A percentile compares a stretch with the other conserved stretches of the same genome.
These are phyloP conservation scores for Oceanodroma leucorhoa DNA, from an alignment of 2,797 vertebrate species.

Conservation along the genomic window DNA sequence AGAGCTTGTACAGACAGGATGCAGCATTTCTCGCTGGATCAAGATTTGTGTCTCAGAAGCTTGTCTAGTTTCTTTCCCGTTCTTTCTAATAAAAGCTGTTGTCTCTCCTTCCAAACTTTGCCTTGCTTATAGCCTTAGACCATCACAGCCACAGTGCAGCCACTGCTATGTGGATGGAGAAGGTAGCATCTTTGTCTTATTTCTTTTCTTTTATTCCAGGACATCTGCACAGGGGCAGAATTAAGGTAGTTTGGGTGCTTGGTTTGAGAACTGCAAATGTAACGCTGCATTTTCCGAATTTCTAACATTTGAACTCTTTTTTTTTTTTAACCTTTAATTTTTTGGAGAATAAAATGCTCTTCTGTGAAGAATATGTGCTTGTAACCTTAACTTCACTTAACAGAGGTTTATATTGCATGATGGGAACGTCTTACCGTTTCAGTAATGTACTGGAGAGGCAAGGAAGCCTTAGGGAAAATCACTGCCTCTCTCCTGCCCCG, in stretches of 20 bases:
- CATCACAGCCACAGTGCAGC: background rate
- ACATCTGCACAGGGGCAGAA: slow-evolving; percentile 61
- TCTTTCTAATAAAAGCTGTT: background rate
- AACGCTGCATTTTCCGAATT: background rate
- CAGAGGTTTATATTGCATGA: slow-evolving; percentile 45
- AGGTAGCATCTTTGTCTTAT: slow-evolving; percentile 28
- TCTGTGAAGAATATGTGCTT: slow-evolving; percentile 15
- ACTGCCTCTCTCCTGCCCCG: background rate
- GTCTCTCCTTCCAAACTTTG: background rate
- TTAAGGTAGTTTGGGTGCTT: slow-evolving; percentile 66
- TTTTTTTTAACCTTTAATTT: slow-evolving; percentile 18
- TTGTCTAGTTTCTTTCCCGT: background rate
- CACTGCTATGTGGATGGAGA: background rate
- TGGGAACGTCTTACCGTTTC: background rate
- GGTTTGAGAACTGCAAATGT: slow-evolving; percentile 49
- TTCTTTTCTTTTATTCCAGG: slow-evolving; percentile 59
- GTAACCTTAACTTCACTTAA: slow-evolving; percentile 45
- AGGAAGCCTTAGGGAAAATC: background rate
- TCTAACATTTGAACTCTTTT: slow-evolving; percentile 11
- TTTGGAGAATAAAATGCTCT: slow-evolving; percentile 25
- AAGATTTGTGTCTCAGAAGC: background rate
- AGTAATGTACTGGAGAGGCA: background rate
- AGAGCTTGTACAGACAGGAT: background rate
- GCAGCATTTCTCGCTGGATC: background rate
- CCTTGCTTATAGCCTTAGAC: background rate